A percentile compares a stretch with the other conserved stretches of the same genome.
Conservation (phyloP, 2,888 invertebrate genomes). For the Ormyrus rosae region DNA sequence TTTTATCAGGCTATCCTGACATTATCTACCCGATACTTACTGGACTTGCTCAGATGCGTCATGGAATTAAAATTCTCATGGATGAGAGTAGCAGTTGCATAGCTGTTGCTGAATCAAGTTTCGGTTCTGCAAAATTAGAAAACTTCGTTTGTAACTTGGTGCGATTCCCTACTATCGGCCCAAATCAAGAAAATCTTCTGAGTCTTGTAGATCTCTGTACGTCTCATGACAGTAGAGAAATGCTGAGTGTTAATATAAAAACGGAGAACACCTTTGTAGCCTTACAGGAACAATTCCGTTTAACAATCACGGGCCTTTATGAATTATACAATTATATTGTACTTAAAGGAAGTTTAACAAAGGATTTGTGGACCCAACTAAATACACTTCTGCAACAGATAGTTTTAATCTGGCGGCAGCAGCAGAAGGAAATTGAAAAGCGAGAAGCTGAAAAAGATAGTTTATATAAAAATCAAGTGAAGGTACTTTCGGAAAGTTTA, state of each 20-base stretch:
- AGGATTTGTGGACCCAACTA: constrained; percentile 76
- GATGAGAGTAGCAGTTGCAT: constrained; percentile 78
- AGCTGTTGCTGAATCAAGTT: constrained; percentile 68
- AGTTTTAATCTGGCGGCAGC: constrained; percentile 85
- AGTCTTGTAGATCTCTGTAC: constrained; percentile 77
- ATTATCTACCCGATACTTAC: constrained; percentile 84
- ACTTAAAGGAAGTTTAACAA: constrained; percentile 77
- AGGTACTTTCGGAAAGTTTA: constrained; percentile 81
- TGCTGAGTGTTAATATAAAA: constrained; percentile 73
- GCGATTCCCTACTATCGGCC: constrained; percentile 77
- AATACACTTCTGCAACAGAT: constrained; percentile 80
- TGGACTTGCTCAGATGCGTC: constrained; percentile 82
- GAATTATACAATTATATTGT: constrained; percentile 83
- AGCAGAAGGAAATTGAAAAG: constrained; percentile 82
- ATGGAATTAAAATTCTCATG: constrained; percentile 80
- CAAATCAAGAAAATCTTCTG: constrained; percentile 68
- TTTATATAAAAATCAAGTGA: constrained; percentile 84
- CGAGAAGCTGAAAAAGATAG: constrained; percentile 86
- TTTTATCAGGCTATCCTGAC: constrained; percentile 86
- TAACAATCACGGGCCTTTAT: constrained; percentile 83
- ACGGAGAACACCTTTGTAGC: constrained; percentile 61
- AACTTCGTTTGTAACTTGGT: constrained; percentile 76
- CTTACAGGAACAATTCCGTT: constrained; percentile 77
- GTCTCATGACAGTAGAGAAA: constrained; percentile 72
- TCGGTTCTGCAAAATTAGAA: constrained; percentile 59